phyloP scores from a whole-genome alignment of 1,140 invertebrate genomes.

The Diabrotica undecimpunctata region DNA sequence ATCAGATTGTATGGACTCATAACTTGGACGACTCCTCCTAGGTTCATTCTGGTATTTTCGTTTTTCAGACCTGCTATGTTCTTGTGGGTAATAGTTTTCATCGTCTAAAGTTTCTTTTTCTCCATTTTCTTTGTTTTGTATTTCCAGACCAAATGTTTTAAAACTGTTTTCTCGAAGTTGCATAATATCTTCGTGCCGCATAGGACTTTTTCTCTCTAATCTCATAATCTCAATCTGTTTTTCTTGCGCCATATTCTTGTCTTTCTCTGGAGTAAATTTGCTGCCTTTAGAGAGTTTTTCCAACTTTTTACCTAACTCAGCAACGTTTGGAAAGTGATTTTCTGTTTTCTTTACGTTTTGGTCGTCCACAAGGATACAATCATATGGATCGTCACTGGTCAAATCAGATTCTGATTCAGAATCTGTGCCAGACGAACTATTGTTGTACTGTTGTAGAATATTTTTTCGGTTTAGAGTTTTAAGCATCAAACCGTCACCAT shows the following conservation, averaged over 20 bases:
- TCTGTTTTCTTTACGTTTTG: conserved; percentile 49
- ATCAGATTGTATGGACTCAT: conserved; percentile 43
- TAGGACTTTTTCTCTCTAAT: conserved; percentile 27
- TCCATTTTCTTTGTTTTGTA: conserved; percentile 42
- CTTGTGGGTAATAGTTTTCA: conserved; percentile 49
- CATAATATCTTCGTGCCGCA: conserved; percentile 31
- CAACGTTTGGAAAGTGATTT: conserved; percentile 44
- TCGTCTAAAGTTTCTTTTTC: conserved; percentile 48
- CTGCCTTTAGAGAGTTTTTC: conserved; percentile 49
- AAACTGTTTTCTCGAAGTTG: conserved; percentile 36
- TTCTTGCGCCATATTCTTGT: conserved; percentile 26
- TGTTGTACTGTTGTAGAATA: conserved; percentile 65
- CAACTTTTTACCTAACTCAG: conserved; percentile 50
- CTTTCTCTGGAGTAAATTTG: conserved; percentile 47
- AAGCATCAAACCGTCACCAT: conserved; percentile 60
- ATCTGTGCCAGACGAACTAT: conserved; percentile 49
- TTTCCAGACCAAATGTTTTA: conserved; percentile 42
- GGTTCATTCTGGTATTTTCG: conserved; percentile 35
- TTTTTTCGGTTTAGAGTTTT: conserved; percentile 62
- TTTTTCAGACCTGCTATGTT: conserved; percentile 47
- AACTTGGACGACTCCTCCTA: conserved; percentile 46
- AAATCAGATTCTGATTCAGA: conserved; percentile 58
- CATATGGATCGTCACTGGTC: conserved; percentile 66
- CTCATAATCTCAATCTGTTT: conserved; percentile 35
- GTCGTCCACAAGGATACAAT: conserved; percentile 71